Conservation (phyloP, 2,888 invertebrate genomes). For the Belgica antarctica region DNA sequence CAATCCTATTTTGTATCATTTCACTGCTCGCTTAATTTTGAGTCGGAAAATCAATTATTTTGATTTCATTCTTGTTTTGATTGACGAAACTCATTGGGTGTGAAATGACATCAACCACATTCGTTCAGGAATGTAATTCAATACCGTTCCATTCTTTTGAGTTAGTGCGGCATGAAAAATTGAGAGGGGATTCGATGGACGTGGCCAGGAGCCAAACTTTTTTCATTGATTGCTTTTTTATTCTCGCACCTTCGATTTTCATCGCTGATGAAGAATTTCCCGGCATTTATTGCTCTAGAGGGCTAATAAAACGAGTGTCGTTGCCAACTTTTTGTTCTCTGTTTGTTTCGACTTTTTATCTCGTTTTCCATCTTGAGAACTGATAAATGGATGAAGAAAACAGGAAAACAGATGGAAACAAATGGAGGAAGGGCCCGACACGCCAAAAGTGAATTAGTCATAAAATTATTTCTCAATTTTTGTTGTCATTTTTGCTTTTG, state of each 20-base stretch:
- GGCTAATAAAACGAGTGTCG: background rate
- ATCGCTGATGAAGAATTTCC: background rate
- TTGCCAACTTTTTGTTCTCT: background rate
- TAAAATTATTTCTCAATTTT: background rate
- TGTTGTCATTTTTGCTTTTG: background rate
- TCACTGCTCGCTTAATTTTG: too few relatives aligned
- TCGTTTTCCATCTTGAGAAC: background rate
- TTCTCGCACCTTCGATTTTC: background rate
- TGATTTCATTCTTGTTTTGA: too few relatives aligned
- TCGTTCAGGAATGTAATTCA: too few relatives aligned
- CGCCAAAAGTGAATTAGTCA: background rate
- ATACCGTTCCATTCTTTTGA: too few relatives aligned
- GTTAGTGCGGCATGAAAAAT: too few relatives aligned
- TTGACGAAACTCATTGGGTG: too few relatives aligned
- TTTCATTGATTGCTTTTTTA: background rate
- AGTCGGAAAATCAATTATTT: too few relatives aligned
- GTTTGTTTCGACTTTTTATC: background rate
- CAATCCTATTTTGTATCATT: too few relatives aligned
- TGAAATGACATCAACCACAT: too few relatives aligned
- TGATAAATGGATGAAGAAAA: too few relatives aligned
- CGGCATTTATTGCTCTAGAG: constrained; percentile 1
- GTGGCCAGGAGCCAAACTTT: background rate
- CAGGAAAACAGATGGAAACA: too few relatives aligned
- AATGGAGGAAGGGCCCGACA: background rate
- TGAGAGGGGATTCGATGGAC: too few relatives aligned